Evolutionary conservation across 2,113 vertebrate genomes (phyloP).

Genomic region (Apaloderma vittatum): DNA sequence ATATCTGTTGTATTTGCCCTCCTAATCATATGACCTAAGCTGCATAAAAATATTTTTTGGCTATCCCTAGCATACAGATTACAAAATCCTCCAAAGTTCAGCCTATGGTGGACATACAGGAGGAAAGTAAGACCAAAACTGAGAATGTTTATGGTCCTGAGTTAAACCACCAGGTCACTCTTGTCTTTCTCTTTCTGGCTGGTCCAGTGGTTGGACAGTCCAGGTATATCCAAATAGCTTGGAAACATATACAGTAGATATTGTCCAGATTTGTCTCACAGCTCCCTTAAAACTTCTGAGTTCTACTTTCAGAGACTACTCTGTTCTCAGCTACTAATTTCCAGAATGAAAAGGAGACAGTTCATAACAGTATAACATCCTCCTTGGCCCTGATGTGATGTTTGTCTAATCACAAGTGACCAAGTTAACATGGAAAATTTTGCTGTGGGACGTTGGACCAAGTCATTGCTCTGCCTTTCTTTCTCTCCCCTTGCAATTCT

Average conservation of each 20-base stretch:
- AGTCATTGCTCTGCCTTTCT: neutral
- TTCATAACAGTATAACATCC: neutral
- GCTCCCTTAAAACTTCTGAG: neutral
- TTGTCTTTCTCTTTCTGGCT: neutral
- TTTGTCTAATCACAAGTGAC: neutral
- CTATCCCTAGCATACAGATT: neutral
- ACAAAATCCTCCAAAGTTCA: neutral
- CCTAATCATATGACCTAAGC: fast-evolving
- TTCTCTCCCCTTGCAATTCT: neutral
- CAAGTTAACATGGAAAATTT: neutral
- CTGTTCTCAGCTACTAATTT: neutral
- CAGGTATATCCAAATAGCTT: neutral
- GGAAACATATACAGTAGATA: neutral
- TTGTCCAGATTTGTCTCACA: neutral
- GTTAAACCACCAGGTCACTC: fast-evolving
- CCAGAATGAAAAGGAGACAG: neutral
- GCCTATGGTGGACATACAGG: neutral
- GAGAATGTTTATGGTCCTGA: neutral
- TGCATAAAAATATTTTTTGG: neutral
- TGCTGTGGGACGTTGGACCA: neutral
- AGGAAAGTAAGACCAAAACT: neutral
- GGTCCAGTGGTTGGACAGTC: neutral
- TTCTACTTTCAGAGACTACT: neutral
- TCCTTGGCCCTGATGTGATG: neutral
- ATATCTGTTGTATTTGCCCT: neutral